Percentiles rank a stretch among this genome's conserved stretches.
Evolutionary conservation across 23 tunicate genomes (phyloP).

Genomic region (Phallusia fumigata): DNA sequence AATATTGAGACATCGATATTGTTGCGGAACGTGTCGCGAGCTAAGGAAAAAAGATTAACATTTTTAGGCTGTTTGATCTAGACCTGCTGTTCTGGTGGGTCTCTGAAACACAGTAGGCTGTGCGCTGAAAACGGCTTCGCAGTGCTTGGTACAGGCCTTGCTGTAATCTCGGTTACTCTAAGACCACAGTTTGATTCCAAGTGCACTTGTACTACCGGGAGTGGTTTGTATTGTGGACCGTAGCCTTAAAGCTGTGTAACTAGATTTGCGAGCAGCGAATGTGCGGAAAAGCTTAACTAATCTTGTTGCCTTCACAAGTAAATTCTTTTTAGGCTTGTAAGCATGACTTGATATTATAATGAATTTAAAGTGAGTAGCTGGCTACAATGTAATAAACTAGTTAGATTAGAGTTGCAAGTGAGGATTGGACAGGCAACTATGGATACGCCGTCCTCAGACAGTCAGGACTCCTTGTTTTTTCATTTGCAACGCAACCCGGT

Average conservation of each 20-base stretch:
- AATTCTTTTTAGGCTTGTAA: no score
- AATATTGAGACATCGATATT: slow-evolving; percentile 4
- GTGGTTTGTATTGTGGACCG: background rate
- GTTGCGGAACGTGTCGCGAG: slow-evolving; percentile 2
- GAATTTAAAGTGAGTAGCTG: background rate
- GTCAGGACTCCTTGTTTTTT: slow-evolving; percentile 60
- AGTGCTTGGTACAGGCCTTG: background rate
- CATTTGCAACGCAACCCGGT: slow-evolving; percentile 71
- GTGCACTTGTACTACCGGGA: background rate
- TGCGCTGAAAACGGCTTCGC: background rate
- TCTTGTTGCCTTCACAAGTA: no score
- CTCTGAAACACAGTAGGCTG: background rate
- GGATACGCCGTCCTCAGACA: slow-evolving; percentile 38
- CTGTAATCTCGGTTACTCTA: background rate
- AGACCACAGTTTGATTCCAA: slow-evolving; percentile 2
- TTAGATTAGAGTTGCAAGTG: background rate
- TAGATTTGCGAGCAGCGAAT: background rate
- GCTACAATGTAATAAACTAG: background rate
- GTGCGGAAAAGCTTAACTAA: no score
- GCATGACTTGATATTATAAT: background rate
- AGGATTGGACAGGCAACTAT: background rate
- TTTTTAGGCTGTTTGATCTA: background rate
- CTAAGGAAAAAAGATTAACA: background rate
- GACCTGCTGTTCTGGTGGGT: background rate
- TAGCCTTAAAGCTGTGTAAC: background rate